Evolutionary conservation across 2,113 vertebrate genomes (phyloP).

Genomic region (Proterorhinus semilunaris): DNA sequence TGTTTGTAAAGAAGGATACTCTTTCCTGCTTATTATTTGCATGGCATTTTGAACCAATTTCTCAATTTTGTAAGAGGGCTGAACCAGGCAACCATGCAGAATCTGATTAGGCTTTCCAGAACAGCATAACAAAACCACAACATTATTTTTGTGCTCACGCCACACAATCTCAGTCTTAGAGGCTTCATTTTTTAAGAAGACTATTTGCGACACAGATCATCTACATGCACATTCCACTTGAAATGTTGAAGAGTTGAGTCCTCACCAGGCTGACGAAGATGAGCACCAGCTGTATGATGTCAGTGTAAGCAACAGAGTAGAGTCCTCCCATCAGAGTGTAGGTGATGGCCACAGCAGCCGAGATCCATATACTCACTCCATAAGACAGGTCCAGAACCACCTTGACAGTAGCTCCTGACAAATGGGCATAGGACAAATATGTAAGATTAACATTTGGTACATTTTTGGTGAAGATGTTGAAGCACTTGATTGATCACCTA

Average conservation of each 20-base stretch:
- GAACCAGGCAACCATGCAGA: no score
- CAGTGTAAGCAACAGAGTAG: conserved; percentile 18
- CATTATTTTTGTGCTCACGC: no score
- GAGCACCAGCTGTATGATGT: neutral
- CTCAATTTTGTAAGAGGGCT: no score
- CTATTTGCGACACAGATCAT: neutral
- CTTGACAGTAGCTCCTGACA: neutral
- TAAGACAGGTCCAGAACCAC: conserved; percentile 16
- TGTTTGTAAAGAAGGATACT: no score
- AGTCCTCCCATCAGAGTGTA: conserved; percentile 56
- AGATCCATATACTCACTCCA: conserved; percentile 18
- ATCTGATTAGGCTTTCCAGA: no score
- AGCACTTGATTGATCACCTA: conserved; percentile 6
- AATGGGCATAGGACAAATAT: neutral
- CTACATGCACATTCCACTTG: neutral
- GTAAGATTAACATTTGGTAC: neutral
- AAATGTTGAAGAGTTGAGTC: neutral
- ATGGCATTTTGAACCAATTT: no score
- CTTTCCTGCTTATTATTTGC: no score
- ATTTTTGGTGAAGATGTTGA: no score
- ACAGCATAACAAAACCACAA: no score
- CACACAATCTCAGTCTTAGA: no score
- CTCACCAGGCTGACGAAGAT: conserved; percentile 3
- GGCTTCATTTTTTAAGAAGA: no score
- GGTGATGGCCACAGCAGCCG: conserved; percentile 16